Base-by-base conservation (phyloP, 2,888 invertebrate genomes). In the Baccha elongata region DNA sequence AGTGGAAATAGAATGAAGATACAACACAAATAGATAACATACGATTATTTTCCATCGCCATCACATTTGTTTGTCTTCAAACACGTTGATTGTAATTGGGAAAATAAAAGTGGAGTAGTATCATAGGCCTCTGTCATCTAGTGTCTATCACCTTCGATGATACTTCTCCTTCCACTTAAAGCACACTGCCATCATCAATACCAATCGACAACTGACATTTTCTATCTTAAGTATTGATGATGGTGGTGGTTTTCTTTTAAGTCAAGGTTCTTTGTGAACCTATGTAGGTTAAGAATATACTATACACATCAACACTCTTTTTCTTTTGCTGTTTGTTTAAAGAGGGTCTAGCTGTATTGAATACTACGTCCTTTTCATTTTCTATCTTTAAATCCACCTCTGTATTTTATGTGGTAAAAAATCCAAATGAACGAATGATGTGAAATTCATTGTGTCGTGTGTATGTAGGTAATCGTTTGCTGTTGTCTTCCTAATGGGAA, bases 401-500 rank as follows among this genome's bases (percentile, higher is more conserved):
- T 81, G 76, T 53, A 52, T 68, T 83, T 83, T 83, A 78, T 83
- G 83, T 83, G 72, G 72, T 72, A 64, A 83, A 65, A 78, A 78
- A 78, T 78, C 72, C 83, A 62, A 78, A 83, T 62, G 76, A 65
- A 78, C 72, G 68, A 83, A 78, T 72, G 67, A 83, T 68, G 73
- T 67, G 83, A 78, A 65, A 53, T 83, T 71, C 81, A 72, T 67
- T 76, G 50, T n/a, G 40, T 29, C 60, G 53, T 53, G 60, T 58
- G 62, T 53, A 37, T 80, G 48, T 68, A 67, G 72, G 83, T 78
- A 83, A 83, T 78, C 68, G 83, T 50, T 60, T 72, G 68, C 68
- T 83, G 68, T 83, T 83, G 83, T 83, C 83, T 68, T 83, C 53
- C 72, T 78, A 83, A 83, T 83, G 78, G 78, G 83, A 78, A 83